Evolutionary conservation across 2,888 invertebrate species (phyloP).

Genomic region (Embidobia sp.): DNA sequence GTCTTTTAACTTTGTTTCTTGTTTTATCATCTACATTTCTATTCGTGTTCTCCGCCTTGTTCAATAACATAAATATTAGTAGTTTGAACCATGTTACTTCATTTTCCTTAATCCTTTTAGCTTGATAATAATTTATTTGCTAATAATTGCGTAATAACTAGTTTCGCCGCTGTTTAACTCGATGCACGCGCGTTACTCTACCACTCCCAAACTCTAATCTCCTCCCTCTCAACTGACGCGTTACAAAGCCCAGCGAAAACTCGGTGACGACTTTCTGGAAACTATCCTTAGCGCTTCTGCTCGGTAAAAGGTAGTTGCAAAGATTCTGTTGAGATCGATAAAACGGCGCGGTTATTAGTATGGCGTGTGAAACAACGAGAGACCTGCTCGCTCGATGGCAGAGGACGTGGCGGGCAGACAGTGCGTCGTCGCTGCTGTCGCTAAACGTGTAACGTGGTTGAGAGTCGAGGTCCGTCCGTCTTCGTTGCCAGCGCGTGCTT

Average conservation of each 20-base stretch:
- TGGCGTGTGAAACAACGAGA: conserved; percentile 23
- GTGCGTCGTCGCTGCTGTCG: conserved; percentile 29
- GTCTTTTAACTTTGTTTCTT: conserved; percentile 11
- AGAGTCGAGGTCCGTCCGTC: conserved; percentile 25
- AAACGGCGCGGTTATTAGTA: conserved; percentile 33
- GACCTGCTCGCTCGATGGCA: too few relatives aligned
- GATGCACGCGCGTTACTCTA: conserved; percentile 57
- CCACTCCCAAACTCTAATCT: conserved; percentile 53
- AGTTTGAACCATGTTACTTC: conserved; percentile 69
- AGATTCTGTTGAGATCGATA: conserved; percentile 42
- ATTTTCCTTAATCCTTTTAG: conserved; percentile 65
- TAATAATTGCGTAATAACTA: conserved; percentile 61
- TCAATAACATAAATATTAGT: conserved; percentile 66
- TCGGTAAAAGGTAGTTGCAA: conserved; percentile 53
- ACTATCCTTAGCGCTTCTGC: conserved; percentile 67
- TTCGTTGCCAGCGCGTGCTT: conserved; percentile 54
- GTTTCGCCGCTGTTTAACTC: conserved; percentile 60
- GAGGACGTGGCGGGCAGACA: conserved; percentile 28
- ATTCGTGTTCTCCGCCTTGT: conserved; percentile 54
- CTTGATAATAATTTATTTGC: conserved; percentile 73
- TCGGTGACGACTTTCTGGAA: conserved; percentile 73
- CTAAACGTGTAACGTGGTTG: conserved; percentile 41
- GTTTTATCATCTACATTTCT: conserved; percentile 41
- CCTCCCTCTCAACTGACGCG: conserved; percentile 30
- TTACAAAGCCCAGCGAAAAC: conserved; percentile 71